Conservation (phyloP, 2,888 invertebrate species). For the Drosophila birchii region DNA sequence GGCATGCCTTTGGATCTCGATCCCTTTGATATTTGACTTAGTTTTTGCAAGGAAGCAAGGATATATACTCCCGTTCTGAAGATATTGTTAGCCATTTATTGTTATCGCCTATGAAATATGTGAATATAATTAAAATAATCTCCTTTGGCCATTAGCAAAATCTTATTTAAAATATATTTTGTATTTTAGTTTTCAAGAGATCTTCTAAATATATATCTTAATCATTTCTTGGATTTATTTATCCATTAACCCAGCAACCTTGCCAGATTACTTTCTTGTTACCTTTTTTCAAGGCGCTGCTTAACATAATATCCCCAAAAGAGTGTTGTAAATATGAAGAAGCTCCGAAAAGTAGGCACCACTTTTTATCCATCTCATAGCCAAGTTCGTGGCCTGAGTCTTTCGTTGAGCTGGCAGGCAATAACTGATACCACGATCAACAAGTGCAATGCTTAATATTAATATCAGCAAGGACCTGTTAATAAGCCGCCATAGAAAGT, state of each 20-base stretch:
- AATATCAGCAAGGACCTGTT: conserved; percentile 24
- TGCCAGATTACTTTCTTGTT: not conserved
- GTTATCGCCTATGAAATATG: not conserved
- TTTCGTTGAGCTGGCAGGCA: not conserved
- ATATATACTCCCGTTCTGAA: not conserved
- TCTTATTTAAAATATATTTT: not conserved
- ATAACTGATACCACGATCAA: conserved; percentile 5
- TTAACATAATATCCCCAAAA: conserved; percentile 7
- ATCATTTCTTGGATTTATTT: not conserved
- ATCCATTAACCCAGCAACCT: not conserved
- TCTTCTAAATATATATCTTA: not conserved
- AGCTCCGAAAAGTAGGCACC: conserved; percentile 13
- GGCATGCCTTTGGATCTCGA: too few species aligned
- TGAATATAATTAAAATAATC: not conserved
- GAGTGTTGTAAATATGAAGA: not conserved
- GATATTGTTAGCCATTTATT: not conserved
- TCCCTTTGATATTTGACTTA: not conserved
- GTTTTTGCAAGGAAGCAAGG: not conserved
- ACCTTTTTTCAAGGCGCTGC: not conserved
- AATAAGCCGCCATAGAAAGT: conserved; percentile 33
- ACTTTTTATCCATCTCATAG: not conserved
- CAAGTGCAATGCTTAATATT: conserved; percentile 2
- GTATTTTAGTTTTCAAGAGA: not conserved
- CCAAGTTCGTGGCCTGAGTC: conserved; percentile 57
- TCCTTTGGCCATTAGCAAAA: not conserved